These are phyloP conservation scores for Oreochromis mossambicus DNA, from an alignment of 2,797 vertebrate genomes.

Conservation along the genomic window DNA sequence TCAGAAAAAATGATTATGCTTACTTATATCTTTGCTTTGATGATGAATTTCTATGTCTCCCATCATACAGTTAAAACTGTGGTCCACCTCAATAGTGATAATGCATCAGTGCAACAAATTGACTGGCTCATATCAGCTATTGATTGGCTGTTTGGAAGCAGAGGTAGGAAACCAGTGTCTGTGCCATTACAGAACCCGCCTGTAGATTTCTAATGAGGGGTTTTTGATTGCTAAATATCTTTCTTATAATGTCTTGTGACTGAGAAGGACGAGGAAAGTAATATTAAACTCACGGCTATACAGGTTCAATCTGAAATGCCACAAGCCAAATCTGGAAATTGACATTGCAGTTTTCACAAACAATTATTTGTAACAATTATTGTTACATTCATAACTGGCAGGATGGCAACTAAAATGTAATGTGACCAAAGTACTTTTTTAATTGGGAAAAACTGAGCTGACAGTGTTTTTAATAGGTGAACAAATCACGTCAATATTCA, in stretches of 20 bases:
- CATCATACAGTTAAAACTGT: background rate
- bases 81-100: too few species aligned
- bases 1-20: background rate
- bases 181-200: rapidly evolving
- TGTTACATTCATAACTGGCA: background rate
- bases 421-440: background rate
- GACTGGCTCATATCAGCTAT: background rate
- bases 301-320: background rate
- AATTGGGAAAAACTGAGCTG: background rate
- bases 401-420: background rate
- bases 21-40: background rate
- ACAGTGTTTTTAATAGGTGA: background rate
- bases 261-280: background rate
- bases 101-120: background rate
- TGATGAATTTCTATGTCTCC: background rate
- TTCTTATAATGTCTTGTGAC: background rate
- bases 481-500: background rate
- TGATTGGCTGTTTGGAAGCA: background rate
- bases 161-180: background rate
- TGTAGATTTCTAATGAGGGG: background rate
- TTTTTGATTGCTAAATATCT: background rate
- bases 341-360: background rate
- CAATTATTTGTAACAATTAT: background rate
- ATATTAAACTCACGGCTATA: background rate
- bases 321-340: background rate